A percentile compares a stretch with the other conserved stretches of the same genome.
Evolutionary conservation across 2,797 vertebrate genomes (phyloP).

Genomic region (Scyliorhinus canicula): DNA sequence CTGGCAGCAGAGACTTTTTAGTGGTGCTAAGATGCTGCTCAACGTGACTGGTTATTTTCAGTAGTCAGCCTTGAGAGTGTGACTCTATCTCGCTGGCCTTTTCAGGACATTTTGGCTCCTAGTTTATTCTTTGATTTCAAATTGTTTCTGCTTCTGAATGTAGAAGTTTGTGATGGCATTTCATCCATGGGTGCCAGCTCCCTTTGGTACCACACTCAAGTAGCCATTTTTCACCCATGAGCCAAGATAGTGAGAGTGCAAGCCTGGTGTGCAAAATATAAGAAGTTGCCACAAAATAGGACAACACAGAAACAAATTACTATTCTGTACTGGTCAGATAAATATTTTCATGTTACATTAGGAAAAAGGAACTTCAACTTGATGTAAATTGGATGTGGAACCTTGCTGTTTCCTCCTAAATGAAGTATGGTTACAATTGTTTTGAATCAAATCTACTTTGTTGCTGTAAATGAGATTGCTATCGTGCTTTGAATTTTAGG

Average conservation of each 20-base stretch:
- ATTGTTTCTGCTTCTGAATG: not conserved
- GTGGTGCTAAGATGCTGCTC: not conserved
- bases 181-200: not conserved
- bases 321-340: not conserved
- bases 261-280: not conserved
- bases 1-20: not conserved
- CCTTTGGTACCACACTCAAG: not conserved
- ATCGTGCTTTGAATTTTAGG: constrained; percentile 56
- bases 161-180: not conserved
- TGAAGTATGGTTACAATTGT: no score
- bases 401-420: not conserved
- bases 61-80: not conserved
- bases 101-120: not conserved
- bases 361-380: constrained; percentile 27
- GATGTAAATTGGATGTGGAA: not conserved
- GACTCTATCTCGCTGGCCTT: not conserved
- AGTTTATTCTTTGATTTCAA: not conserved
- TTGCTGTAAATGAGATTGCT: constrained; percentile 1
- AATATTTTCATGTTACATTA: not conserved
- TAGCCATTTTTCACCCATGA: not conserved
- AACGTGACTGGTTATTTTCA: not conserved
- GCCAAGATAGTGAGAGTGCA: not conserved
- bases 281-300: not conserved
- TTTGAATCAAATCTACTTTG: not conserved
- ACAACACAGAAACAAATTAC: not conserved